Evolutionary conservation across 2,113 vertebrate species (phyloP).

Genomic region (Oostethus manadensis): DNA sequence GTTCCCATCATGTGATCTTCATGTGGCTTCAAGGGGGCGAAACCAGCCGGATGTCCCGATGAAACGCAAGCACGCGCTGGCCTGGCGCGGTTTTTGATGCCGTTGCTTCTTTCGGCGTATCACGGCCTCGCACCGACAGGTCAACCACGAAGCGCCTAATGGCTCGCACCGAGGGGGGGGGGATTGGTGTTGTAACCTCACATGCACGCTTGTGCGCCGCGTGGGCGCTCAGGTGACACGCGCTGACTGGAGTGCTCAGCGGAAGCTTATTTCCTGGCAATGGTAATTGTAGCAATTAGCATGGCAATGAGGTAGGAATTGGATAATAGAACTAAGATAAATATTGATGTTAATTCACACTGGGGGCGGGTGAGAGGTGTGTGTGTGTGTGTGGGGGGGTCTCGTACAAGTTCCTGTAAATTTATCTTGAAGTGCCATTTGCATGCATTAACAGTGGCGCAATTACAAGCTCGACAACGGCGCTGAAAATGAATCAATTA

Average conservation of each 20-base stretch:
- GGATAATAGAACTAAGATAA: slow-evolving; percentile 74
- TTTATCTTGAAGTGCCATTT: slow-evolving; percentile 63
- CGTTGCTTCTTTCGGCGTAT: neutral
- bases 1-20: too few species aligned
- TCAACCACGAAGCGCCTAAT: neutral
- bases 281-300: slow-evolving; percentile 90
- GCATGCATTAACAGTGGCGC: slow-evolving; percentile 61
- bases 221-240: slow-evolving; percentile 49
- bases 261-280: slow-evolving; percentile 70
- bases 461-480: slow-evolving; percentile 51
- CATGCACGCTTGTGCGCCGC: neutral
- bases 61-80: neutral
- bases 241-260: slow-evolving; percentile 55
- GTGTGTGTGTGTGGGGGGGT: slow-evolving; percentile 9
- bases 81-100: neutral
- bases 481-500: slow-evolving; percentile 32
- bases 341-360: slow-evolving; percentile 73
- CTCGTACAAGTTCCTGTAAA: slow-evolving; percentile 46
- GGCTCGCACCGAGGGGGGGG: neutral
- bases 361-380: slow-evolving; percentile 33
- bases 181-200: neutral
- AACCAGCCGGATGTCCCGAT: neutral
- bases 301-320: slow-evolving; percentile 83
- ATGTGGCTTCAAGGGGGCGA: neutral
- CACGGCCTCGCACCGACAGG: neutral